Base-by-base conservation (phyloP, 2,888 invertebrate species). In the Gymnocheta viridis region DNA sequence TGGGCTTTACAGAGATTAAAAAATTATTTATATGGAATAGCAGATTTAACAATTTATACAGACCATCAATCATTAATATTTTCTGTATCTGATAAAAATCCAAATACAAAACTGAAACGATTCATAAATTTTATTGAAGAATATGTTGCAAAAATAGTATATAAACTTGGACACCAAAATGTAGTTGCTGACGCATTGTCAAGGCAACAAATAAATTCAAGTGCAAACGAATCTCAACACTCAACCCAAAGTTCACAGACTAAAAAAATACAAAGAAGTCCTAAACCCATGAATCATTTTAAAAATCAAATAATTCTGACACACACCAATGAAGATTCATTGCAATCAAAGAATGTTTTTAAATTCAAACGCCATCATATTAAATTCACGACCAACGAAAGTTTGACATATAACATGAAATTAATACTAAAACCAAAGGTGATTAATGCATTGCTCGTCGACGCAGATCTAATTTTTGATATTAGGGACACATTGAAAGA, bases 341-440 rank as follows among this genome's bases (percentile, higher is more conserved):
- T 62, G 62, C 41, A 62, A 41, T 62, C 41, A 62, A 62, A 62
- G 2, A 62, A 44, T 41, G 12, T 62, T 62, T 62, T 62, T 24
- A 62, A 41, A n/a, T 62, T 62, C 62, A 62, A 44, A 62, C 41
- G 44, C 62, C 41, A 62, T n/a, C 41, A 44, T 62, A 62, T 62
- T 41, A 41, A 62, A 62, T 62, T 62, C 41, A 62, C 62, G 24
- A 62, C 41, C 62, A 62, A 41, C 41, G 62, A 62, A 62, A 62
- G 24, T 44, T 62, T 62, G 41, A 41, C n/a, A 62, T 44, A 14
- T 24, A 62, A 62, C 41, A 24, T 62, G 24, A 41, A 62, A 44
- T 62, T 41, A 62, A 62, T 62, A 27, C 44, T 62, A 22, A 62
- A 62, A 62, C 38, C 60, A 60, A 60, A 60, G 10, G 60, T 60